Evolutionary conservation across 1,140 invertebrate species (phyloP).

Genomic region (Trichogramma pretiosum): DNA sequence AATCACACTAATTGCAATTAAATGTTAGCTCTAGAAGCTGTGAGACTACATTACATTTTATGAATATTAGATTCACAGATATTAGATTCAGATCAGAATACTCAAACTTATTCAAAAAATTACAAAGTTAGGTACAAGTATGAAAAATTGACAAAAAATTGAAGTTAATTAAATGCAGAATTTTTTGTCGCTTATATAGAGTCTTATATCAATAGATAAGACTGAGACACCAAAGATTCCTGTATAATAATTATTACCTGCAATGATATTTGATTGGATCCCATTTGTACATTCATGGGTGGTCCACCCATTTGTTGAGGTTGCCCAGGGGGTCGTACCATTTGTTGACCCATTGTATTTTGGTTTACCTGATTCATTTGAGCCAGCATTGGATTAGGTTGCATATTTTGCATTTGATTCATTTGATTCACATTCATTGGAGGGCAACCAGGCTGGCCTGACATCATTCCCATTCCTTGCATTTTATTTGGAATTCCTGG

Average conservation of each 20-base stretch:
- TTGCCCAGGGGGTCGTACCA: constrained; percentile 21
- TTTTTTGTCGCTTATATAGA: not conserved
- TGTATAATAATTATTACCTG: constrained; percentile 30
- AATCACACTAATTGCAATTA: no score
- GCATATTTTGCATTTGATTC: constrained; percentile 37
- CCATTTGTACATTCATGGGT: constrained; percentile 27
- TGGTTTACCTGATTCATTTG: constrained; percentile 41
- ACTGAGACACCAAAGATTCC: no score
- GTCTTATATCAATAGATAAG: not conserved
- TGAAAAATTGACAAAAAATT: no score
- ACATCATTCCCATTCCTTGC: constrained; percentile 43
- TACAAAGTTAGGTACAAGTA: no score
- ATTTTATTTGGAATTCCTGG: constrained; percentile 52
- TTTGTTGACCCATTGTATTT: constrained; percentile 35
- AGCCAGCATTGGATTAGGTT: constrained; percentile 38
- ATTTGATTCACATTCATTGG: constrained; percentile 34
- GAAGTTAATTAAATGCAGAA: no score
- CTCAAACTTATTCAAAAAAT: no score
- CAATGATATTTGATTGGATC: constrained; percentile 37
- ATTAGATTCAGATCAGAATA: no score
- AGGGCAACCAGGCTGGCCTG: constrained; percentile 35
- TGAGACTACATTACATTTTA: no score
- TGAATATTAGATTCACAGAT: no score
- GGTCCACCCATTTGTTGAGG: constrained; percentile 13
- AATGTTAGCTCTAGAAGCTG: no score